These are phyloP conservation scores for Diadumene lineata DNA, from an alignment of 92 coral and sea anemone genomes.

Conservation along the genomic window DNA sequence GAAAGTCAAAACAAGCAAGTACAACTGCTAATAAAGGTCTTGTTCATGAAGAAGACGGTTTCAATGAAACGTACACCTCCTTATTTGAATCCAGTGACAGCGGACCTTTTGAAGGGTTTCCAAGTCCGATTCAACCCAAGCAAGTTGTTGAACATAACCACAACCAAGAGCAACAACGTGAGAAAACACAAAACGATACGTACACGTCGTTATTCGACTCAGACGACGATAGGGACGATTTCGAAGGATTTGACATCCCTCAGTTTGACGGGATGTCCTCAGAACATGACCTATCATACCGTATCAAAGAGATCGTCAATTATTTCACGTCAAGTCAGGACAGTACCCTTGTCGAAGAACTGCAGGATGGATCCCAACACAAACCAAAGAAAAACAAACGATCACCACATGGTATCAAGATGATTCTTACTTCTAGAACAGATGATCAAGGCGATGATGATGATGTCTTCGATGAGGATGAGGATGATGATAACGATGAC, in stretches of 20 bases:
- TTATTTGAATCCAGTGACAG: neutral
- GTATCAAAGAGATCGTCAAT: conserved; percentile 49
- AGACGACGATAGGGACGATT: conserved; percentile 38
- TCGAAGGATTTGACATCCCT: conserved; percentile 57
- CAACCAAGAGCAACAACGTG: neutral
- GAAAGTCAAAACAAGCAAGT: neutral
- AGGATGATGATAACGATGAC: conserved; percentile 48
- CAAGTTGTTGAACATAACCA: neutral
- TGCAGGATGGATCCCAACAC: neutral
- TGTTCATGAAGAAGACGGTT: neutral
- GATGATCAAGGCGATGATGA: conserved; percentile 28
- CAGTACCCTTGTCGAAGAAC: conserved; percentile 30
- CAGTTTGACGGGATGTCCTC: conserved; percentile 54
- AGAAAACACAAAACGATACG: neutral
- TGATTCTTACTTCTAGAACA: conserved; percentile 24
- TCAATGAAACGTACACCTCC: conserved; percentile 1
- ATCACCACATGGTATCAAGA: conserved; percentile 21
- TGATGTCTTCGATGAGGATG: conserved; percentile 23
- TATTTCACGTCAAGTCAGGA: conserved; percentile 27
- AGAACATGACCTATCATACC: conserved; percentile 50
- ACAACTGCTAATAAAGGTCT: neutral
- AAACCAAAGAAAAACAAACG: conserved; percentile 16
- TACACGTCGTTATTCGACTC: conserved; percentile 50
- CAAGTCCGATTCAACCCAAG: neutral
- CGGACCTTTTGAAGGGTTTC: neutral